phyloP scores from a whole-genome alignment of 2,113 vertebrate species.

The Apteryx owenii region DNA sequence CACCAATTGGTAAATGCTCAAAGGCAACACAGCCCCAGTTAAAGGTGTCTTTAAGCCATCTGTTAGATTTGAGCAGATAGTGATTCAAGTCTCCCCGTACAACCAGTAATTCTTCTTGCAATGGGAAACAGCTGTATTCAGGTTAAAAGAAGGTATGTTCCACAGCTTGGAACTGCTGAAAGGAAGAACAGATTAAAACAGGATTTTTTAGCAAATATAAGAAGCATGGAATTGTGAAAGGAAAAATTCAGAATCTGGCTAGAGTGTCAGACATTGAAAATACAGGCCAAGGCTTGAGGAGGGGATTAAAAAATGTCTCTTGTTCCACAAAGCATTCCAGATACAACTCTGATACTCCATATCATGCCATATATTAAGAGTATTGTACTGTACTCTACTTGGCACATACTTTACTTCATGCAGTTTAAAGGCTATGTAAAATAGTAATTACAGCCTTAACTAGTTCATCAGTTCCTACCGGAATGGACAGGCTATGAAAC shows the following conservation, averaged over 20 bases:
- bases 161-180: neutral
- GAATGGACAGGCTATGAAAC: neutral
- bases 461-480: neutral
- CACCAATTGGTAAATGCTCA: neutral
- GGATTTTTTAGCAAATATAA: neutral
- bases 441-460: neutral
- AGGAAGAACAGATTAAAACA: neutral
- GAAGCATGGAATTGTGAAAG: neutral
- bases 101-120: neutral
- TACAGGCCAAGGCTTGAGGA: neutral
- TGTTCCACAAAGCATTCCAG: neutral
- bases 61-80: neutral
- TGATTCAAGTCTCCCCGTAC: neutral
- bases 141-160: neutral
- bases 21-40: neutral
- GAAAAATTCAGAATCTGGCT: neutral
- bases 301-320: neutral
- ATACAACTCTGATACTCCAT: neutral
- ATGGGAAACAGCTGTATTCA: slow-evolving; percentile 16
- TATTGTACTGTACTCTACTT: neutral
- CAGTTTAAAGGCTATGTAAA: neutral
- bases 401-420: neutral
- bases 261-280: neutral
- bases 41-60: slow-evolving; percentile 11
- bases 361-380: neutral